Percentiles rank a stretch among this genome's conserved stretches.
phyloP scores from a whole-genome alignment of 2,797 vertebrate genomes.

The Oreortyx pictus region DNA sequence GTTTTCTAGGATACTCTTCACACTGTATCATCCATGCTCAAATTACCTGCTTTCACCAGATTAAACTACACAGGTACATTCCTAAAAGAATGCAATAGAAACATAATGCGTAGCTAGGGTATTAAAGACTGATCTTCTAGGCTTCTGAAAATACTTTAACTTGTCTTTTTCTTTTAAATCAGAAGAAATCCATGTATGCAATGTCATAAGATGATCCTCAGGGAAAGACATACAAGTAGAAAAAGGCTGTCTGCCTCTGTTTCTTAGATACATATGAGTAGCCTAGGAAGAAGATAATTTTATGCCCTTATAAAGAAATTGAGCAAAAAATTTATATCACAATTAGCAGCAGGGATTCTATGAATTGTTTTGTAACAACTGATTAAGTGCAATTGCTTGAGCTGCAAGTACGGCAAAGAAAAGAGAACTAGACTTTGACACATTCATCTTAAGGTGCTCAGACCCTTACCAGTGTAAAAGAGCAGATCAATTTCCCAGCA shows the following conservation, averaged over 20 bases:
- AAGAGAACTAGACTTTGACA: not conserved
- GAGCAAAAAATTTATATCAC: not conserved
- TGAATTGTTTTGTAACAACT: not conserved
- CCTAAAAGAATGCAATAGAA: conserved; percentile 41
- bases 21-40: conserved; percentile 27
- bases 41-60: conserved; percentile 52
- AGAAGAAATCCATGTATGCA: conserved; percentile 12
- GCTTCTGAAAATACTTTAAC: conserved; percentile 6
- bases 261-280: not conserved
- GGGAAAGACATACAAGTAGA: not conserved
- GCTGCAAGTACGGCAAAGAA: not conserved
- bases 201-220: not conserved
- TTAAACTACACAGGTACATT: conserved; percentile 22
- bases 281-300: not conserved
- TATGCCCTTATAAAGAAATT: not conserved
- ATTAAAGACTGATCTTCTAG: not conserved
- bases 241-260: not conserved
- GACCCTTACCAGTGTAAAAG: not conserved
- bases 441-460: not conserved
- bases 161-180: conserved; percentile 4
- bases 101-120: not conserved
- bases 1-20: conserved; percentile 48
- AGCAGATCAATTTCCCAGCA: not conserved
- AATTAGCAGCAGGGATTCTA: not conserved
- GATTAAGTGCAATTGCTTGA: not conserved